phyloP scores from a whole-genome alignment of 2,888 invertebrate species.

The Euproctis similis region DNA sequence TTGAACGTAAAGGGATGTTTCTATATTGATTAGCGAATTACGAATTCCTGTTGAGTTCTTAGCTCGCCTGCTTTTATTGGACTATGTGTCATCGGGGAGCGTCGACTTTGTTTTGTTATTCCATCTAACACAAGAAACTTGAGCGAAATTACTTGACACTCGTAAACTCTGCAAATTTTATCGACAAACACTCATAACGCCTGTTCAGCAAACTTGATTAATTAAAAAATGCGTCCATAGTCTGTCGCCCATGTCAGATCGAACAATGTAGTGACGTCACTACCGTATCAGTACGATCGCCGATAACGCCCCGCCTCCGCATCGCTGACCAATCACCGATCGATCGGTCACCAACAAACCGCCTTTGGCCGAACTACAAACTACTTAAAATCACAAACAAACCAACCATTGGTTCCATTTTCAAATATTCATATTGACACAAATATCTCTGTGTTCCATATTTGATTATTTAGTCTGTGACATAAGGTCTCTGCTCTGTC shows the following conservation, averaged over 20 bases:
- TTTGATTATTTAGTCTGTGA: constrained; percentile 17
- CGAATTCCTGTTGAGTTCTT: constrained; percentile 35
- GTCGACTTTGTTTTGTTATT: constrained; percentile 13
- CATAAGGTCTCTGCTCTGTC: constrained; percentile 19
- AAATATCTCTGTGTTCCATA: constrained; percentile 19
- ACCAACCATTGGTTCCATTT: constrained; percentile 20
- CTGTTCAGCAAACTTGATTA: too few species aligned
- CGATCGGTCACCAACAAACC: constrained; percentile 60
- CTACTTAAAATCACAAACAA: constrained; percentile 21
- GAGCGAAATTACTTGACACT: too few species aligned
- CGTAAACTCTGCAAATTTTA: too few species aligned
- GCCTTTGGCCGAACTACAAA: constrained; percentile 18
- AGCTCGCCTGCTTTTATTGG: constrained; percentile 19
- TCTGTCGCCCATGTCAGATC: too few species aligned
- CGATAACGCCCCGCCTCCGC: constrained; percentile 60
- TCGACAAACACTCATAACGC: too few species aligned
- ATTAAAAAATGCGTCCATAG: too few species aligned
- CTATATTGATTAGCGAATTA: constrained; percentile 42
- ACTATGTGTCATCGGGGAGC: constrained; percentile 18
- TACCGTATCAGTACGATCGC: constrained; percentile 31
- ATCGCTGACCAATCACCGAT: constrained; percentile 62
- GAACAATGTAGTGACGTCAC: constrained; percentile 43
- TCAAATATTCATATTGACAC: constrained; percentile 19
- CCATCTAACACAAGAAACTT: too few species aligned
- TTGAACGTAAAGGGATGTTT: constrained; percentile 31